These are phyloP conservation scores for Pandion haliaetus DNA, from an alignment of 2,113 vertebrate genomes.

Conservation along the genomic window DNA sequence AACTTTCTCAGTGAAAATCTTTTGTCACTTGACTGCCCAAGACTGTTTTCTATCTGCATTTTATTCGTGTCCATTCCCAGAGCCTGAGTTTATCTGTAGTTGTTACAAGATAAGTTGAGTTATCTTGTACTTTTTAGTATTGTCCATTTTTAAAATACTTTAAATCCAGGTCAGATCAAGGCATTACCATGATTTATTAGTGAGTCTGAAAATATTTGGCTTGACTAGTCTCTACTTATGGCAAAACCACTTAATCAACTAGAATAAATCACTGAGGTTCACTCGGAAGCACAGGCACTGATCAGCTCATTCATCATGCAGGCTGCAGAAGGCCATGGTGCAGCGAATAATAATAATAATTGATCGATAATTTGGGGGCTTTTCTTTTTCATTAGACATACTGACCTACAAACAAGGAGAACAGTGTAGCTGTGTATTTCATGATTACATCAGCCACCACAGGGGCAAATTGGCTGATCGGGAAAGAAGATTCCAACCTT, in stretches of 20 bases:
- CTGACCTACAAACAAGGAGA: background rate
- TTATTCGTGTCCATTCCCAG: background rate
- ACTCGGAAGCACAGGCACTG: rapidly evolving
- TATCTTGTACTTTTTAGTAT: background rate
- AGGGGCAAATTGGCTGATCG: background rate
- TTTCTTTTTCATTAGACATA: background rate
- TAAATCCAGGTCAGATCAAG: background rate
- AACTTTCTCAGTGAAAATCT: background rate
- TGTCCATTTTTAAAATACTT: background rate
- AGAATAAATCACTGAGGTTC: background rate
- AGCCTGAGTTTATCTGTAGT: background rate
- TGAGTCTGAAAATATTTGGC: background rate
- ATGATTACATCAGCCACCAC: background rate
- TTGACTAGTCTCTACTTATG: background rate
- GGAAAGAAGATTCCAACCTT: background rate
- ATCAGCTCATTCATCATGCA: background rate
- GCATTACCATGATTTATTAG: background rate
- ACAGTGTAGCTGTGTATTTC: background rate
- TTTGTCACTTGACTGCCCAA: background rate
- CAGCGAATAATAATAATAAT: background rate
- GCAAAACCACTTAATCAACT: background rate
- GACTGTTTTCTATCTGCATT: background rate
- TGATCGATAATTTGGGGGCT: background rate
- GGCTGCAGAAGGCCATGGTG: background rate
- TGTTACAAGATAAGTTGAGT: background rate